These are phyloP conservation scores for Epirrhoe alternata DNA, from an alignment of 2,888 invertebrate genomes.

Conservation along the genomic window DNA sequence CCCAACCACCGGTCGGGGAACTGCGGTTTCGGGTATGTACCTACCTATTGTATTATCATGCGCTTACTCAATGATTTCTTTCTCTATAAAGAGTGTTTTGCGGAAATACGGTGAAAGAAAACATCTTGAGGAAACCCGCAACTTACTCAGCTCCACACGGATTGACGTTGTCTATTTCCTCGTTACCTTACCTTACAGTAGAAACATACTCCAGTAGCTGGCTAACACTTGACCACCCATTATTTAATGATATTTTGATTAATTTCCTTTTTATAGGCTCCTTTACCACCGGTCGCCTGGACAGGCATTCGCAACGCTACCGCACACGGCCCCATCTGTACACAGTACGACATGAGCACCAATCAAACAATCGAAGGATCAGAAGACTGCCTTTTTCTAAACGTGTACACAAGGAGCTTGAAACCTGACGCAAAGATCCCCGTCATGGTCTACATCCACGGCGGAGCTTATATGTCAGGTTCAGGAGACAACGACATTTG, in stretches of 20 bases:
- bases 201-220: too few relatives aligned
- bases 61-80: too few relatives aligned
- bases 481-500: conserved; percentile 63
- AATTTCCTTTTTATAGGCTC: conserved; percentile 54
- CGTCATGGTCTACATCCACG: conserved; percentile 76
- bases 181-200: too few relatives aligned
- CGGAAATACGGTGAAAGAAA: not conserved
- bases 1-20: conserved; percentile 62
- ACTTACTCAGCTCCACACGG: too few relatives aligned
- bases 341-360: conserved; percentile 61
- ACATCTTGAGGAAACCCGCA: too few relatives aligned
- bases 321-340: conserved; percentile 65
- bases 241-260: too few relatives aligned
- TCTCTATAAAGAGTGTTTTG: not conserved
- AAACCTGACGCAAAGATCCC: conserved; percentile 45
- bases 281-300: conserved; percentile 63
- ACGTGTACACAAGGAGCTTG: conserved; percentile 59
- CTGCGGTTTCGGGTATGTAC: conserved; percentile 62
- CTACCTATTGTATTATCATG: not conserved
- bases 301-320: conserved; percentile 62
- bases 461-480: conserved; percentile 70
- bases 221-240: too few relatives aligned
- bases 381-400: conserved; percentile 71
- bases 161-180: too few relatives aligned
- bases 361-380: conserved; percentile 54